Percentiles rank a stretch among this genome's conserved stretches.
These are phyloP conservation scores for Lacanobia wlatinum DNA, from an alignment of 2,888 invertebrate genomes.

Conservation along the genomic window DNA sequence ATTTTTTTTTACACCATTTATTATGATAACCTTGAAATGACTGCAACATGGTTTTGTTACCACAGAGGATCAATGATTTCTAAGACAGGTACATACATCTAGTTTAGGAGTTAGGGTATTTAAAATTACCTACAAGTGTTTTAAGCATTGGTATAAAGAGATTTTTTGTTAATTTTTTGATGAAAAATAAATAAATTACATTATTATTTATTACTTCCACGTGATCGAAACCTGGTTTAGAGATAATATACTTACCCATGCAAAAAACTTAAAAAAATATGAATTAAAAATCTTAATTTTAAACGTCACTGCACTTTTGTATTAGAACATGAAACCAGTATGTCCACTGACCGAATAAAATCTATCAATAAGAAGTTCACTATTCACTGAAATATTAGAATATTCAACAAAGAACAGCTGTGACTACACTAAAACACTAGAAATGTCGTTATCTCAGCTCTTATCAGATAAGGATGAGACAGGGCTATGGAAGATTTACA, in stretches of 20 bases:
- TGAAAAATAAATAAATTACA: too few species aligned
- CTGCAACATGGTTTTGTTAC: too few species aligned
- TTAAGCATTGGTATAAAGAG: too few species aligned
- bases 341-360: not conserved
- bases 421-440: not conserved
- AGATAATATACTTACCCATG: not conserved
- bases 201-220: too few species aligned
- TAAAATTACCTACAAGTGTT: too few species aligned
- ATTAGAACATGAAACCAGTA: not conserved
- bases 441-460: constrained; percentile 12
- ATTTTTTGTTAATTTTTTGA: too few species aligned
- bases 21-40: too few species aligned
- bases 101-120: too few species aligned
- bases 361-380: not conserved
- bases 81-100: too few species aligned
- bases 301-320: not conserved
- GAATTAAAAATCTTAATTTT: not conserved
- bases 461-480: constrained; percentile 38
- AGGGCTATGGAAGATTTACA: constrained; percentile 16
- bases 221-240: too few species aligned
- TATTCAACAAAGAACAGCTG: constrained; percentile 16
- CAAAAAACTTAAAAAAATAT: not conserved
- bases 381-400: constrained; percentile 11
- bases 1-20: too few species aligned
- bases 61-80: too few species aligned